A percentile compares a stretch with the other conserved stretches of the same genome.
Evolutionary conservation across 2,888 invertebrate species (phyloP).

Genomic region (Ichneumon xanthorius): DNA sequence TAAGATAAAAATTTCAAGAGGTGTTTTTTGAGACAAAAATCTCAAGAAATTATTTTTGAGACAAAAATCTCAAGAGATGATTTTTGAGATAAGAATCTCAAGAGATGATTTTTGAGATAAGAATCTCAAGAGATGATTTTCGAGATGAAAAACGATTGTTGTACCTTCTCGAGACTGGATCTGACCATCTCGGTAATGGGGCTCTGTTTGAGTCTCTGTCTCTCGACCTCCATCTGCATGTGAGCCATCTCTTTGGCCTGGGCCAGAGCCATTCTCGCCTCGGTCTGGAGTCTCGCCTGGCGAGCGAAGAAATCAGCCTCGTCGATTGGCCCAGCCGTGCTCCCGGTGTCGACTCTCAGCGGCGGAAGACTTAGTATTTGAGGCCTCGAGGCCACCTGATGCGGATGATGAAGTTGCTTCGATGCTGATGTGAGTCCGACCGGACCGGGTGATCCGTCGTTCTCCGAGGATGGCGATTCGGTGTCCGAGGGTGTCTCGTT

Average conservation of each 20-base stretch:
- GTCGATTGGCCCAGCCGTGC: constrained; percentile 83
- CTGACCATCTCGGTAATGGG: constrained; percentile 95
- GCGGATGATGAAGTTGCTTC: constrained; percentile 64
- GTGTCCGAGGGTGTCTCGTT: constrained; percentile 95
- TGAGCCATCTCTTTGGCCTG: constrained; percentile 97
- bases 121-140: no score
- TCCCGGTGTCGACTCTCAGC: constrained; percentile 78
- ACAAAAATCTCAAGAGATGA: no score
- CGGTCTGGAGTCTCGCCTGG: constrained; percentile 92
- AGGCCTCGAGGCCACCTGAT: constrained; percentile 74
- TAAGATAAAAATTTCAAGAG: no score
- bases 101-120: no score
- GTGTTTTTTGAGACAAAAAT: not conserved
- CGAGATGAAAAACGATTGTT: not conserved
- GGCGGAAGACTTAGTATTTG: constrained; percentile 82
- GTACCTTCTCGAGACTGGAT: constrained; percentile 90
- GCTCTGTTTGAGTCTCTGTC: constrained; percentile 90
- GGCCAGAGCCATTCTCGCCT: constrained; percentile 94
- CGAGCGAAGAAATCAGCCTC: constrained; percentile 93
- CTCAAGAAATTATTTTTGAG: no score
- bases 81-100: no score
- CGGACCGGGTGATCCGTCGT: constrained; percentile 85
- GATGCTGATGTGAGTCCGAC: constrained; percentile 70
- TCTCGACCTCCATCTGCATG: constrained; percentile 95
- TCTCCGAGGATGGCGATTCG: constrained; percentile 92